Base-by-base conservation (phyloP, 2,113 vertebrate genomes). In the Pangasianodon hypophthalmus region DNA sequence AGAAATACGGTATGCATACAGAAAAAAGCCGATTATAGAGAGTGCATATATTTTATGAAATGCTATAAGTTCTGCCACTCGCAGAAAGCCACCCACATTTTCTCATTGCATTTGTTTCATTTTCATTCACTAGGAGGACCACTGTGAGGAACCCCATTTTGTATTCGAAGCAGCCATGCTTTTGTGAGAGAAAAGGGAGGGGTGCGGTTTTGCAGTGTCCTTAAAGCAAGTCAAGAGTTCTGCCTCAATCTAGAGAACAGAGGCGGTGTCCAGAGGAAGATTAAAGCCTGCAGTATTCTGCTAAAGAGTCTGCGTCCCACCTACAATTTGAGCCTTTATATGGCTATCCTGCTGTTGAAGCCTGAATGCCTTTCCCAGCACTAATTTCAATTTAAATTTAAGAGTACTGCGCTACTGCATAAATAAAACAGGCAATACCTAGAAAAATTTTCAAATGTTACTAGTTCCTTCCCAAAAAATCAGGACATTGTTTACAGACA, bases 211-310 rank as follows among this genome's bases (percentile, higher is more conserved):
- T 80, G 75, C 81, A 84, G 64, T 84, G 69, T 84, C 88, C 73
- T 87, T 75, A 85, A 62, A 89, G 82, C 69, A 75, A 75, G 52
- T 56, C 24, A 64, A 50, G 62, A 58, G 79, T 82, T 83, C 62
- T 88, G 79, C 48, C 69, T 75, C 21, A 6, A n/a, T 85, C 52
- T 60, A 18, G 54, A 89, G 56, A 48, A 77, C 69, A 89, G 69
- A 50, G 56, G 88, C 37, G 46, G 54, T 71, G 83, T 73, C 69
- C 88, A 85, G 83, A 83, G 87, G 48, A 85, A 89, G 83, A 85
- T 85, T 85, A 85, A 50, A 89, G 83, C 41, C 69, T 89, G 83
- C 83, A 48, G 41, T 50, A 37, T 85, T 85, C 82, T 48, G 26
- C 69, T 41, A 79, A 79, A 77, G 44, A 56, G 60, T 67, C 60